Conservation (phyloP, 2,888 invertebrate species). For the Ptychoptera albimana region DNA sequence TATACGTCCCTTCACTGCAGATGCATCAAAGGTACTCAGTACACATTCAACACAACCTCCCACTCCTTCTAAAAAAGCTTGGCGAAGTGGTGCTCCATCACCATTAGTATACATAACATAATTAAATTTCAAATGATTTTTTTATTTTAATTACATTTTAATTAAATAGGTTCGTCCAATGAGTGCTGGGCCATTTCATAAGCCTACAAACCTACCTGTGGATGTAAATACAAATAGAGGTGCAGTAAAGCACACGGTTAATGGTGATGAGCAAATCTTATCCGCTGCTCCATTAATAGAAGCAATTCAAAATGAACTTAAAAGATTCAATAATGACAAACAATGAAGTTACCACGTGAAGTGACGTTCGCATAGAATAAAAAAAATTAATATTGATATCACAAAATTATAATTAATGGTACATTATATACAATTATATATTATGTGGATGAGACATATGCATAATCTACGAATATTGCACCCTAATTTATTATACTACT, state of each 20-base stretch:
- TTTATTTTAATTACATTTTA: background rate
- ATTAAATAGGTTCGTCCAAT: conserved; percentile 33
- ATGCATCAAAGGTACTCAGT: conserved; percentile 21
- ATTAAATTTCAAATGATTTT: background rate
- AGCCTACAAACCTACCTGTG: conserved; percentile 31
- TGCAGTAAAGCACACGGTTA: conserved; percentile 9
- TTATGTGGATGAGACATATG: no score
- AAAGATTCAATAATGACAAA: conserved; percentile 20
- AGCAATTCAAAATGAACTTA: conserved; percentile 61
- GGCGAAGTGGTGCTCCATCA: conserved; percentile 35
- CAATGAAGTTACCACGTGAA: background rate
- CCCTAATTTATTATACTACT: no score
- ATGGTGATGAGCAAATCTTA: conserved; percentile 34
- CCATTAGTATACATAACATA: conserved; percentile 27
- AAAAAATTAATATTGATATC: no score
- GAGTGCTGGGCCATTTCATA: conserved; percentile 47
- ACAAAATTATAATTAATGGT: no score
- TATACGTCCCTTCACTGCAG: conserved; percentile 27
- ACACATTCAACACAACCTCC: conserved; percentile 28
- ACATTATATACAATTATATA: no score
- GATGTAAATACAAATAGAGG: conserved; percentile 10
- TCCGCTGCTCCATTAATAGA: conserved; percentile 71
- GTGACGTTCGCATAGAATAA: no score
- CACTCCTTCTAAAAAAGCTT: conserved; percentile 31
- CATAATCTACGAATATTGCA: no score